Base-by-base conservation (phyloP, 2,797 vertebrate species). In the Muscicapa striata region DNA sequence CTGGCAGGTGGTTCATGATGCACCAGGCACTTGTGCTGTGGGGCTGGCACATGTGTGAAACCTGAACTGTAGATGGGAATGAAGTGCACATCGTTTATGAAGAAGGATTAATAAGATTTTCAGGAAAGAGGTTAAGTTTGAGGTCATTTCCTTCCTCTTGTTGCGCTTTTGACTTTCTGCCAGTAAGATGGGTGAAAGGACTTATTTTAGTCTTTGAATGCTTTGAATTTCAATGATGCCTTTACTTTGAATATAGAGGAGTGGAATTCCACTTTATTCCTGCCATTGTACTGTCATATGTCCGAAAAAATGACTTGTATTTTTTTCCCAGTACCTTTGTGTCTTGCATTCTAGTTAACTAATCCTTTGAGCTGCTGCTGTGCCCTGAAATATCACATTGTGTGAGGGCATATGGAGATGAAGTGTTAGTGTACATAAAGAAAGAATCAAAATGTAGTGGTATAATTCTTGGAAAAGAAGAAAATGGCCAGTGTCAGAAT, bases 141-240 rank as follows among this genome's bases (percentile, higher is more conserved):
- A 96, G 94, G 94, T 97, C 59, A 94, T 84, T 96, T 96, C 96
- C 93, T 96, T 96, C 92, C 89, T 93, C 29, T 81, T 91, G 69
- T 94, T 96, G 86, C 0, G 2, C 85, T 94, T 84, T 84, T 94
- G 95, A 94, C 64, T 94, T 86, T 82, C 91, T 84, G 92, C 93
- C 87, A 95, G 64, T 36, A 72, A 88, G 80, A 87, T 74, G 77
- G 85, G 95, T 87, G 91, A 96, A 94, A 95, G 77, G 89, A 68
- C 91, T 93, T 96, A 94, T 95, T 97, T 95, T 96, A 94, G 52
- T 94, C 91, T 93, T 67, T 90, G 87, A 93, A 87, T 89, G 58
- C 82, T 95, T 95, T 94, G 94, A 95, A 90, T 94, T 88, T 93
- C 62, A 88, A 10, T 68, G 21, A 74, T 82, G 73, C 69, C 74